phyloP scores from a whole-genome alignment of 1,140 invertebrate species.

The Phenacoccus solenopsis region DNA sequence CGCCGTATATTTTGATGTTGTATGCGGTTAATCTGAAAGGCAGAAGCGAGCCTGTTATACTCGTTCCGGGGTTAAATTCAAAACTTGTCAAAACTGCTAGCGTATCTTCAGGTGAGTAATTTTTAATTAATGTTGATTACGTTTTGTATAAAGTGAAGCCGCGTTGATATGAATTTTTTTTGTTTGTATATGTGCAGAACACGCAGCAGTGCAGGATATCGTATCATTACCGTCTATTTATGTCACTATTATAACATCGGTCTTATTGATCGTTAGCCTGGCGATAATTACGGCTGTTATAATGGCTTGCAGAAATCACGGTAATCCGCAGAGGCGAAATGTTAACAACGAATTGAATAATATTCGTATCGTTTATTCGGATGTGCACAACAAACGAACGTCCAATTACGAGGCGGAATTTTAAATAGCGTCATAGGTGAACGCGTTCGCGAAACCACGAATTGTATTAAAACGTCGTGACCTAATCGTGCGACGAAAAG shows the following conservation, averaged over 20 bases:
- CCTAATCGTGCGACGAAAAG: neutral
- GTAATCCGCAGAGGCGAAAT: neutral
- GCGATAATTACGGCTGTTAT: neutral
- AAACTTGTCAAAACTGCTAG: neutral
- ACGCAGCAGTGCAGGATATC: neutral
- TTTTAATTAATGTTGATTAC: no score
- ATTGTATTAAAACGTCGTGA: neutral
- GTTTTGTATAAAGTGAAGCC: no score
- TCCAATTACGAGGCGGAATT: constrained; percentile 8
- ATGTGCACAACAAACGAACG: neutral
- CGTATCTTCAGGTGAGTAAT: neutral
- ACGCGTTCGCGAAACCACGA: no score
- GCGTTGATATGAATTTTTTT: neutral
- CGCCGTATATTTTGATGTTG: constrained; percentile 50
- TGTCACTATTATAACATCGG: neutral
- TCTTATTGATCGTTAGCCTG: neutral
- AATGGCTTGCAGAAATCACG: neutral
- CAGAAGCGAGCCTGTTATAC: constrained; percentile 37
- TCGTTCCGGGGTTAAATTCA: neutral
- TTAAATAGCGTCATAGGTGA: no score
- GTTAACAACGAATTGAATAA: neutral
- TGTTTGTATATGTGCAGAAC: neutral
- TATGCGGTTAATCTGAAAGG: constrained; percentile 60
- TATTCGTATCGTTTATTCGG: neutral
- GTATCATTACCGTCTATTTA: neutral